Evolutionary conservation across 2,888 invertebrate species (phyloP).

Genomic region (Andrena bucephala): DNA sequence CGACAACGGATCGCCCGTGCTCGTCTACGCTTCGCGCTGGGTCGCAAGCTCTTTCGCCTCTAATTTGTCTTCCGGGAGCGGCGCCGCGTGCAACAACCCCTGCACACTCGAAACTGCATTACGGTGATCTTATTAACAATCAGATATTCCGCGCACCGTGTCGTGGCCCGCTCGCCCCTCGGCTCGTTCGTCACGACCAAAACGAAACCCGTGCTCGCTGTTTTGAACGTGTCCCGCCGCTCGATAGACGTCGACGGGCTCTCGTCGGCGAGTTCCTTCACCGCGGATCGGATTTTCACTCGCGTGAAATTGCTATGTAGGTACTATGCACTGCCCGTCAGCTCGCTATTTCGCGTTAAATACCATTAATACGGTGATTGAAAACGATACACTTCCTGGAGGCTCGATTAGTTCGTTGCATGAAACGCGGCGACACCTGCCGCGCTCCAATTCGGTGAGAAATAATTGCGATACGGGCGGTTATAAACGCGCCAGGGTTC

Average conservation of each 20-base stretch:
- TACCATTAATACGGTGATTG: not conserved
- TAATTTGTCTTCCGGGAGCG: conserved; percentile 52
- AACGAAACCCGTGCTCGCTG: conserved; percentile 10
- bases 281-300: too few relatives aligned
- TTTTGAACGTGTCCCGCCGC: conserved; percentile 22
- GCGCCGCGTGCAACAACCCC: conserved; percentile 28
- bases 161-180: not conserved
- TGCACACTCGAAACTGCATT: conserved; percentile 41
- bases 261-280: conserved; percentile 23
- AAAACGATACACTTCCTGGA: not conserved
- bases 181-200: conserved; percentile 3
- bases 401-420: not conserved
- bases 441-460: not conserved
- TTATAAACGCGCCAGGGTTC: conserved; percentile 19
- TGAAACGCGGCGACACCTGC: not conserved
- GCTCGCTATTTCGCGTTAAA: not conserved
- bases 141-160: conserved; percentile 37
- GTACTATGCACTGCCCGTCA: too few relatives aligned
- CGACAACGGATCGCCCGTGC: conserved; percentile 40
- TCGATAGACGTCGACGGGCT: conserved; percentile 4
- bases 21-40: conserved; percentile 4
- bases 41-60: conserved; percentile 38
- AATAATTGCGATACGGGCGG: conserved; percentile 21
- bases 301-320: too few relatives aligned
- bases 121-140: conserved; percentile 56